Evolutionary conservation across 2,888 invertebrate species (phyloP).

Genomic region (Eristalis pertinax): DNA sequence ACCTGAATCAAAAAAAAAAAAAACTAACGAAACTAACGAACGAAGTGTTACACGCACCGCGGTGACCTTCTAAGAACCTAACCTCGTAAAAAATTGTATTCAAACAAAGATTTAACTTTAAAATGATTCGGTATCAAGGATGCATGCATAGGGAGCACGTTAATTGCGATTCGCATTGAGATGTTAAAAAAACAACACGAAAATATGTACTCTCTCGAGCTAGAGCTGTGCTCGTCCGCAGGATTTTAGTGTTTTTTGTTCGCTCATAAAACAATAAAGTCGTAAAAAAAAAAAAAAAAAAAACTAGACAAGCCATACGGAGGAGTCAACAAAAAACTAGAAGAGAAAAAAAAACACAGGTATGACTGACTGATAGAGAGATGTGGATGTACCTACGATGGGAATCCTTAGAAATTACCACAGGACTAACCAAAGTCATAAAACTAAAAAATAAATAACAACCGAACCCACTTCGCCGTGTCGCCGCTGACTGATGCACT

Average conservation of each 20-base stretch:
- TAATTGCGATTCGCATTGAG: constrained; percentile 72
- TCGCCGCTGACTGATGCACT: constrained; percentile 39
- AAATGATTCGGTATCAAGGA: constrained; percentile 67
- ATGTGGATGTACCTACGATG: not conserved
- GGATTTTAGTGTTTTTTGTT: constrained; percentile 38
- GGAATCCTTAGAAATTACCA: constrained; percentile 65
- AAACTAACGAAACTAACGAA: not conserved
- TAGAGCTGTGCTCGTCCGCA: not conserved
- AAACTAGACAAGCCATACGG: not conserved
- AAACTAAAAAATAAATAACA: constrained; percentile 32
- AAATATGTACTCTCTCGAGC: constrained; percentile 16
- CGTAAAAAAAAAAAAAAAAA: constrained; percentile 38
- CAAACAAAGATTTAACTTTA: constrained; percentile 56
- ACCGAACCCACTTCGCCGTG: not conserved
- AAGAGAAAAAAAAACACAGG: constrained; percentile 13
- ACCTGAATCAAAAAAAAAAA: not conserved
- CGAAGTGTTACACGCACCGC: constrained; percentile 68
- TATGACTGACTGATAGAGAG: constrained; percentile 1
- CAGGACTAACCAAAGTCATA: constrained; percentile 67
- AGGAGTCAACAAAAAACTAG: not conserved
- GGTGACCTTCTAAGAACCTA: constrained; percentile 61
- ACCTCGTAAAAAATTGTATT: constrained; percentile 52
- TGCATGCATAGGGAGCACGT: constrained; percentile 49
- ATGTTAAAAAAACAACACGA: constrained; percentile 51
- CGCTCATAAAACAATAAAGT: constrained; percentile 65